Base-by-base conservation (phyloP, 2,888 invertebrate species). In the Oscheius sp. region DNA sequence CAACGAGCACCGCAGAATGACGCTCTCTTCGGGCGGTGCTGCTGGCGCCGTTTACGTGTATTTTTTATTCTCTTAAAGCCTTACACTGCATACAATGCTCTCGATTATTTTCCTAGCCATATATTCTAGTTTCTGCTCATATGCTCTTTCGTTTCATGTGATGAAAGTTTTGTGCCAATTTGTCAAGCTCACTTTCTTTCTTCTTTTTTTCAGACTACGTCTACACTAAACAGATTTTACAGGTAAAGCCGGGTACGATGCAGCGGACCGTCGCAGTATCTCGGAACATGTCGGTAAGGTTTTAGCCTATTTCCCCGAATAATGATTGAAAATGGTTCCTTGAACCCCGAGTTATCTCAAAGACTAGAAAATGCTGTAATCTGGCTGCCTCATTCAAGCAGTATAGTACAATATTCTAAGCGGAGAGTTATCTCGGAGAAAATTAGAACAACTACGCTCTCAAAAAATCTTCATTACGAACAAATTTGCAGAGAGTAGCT, bases 241-340 rank as follows among this genome's bases (percentile, higher is more conserved):
- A 72, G 72, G 72, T 72, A 72, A 72, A 70, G 60, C 72, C 62
- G 72, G 53, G 72, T 76, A 78, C 60, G 53, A 84, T 84, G 83
- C 83, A 84, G 79, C 79, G 83, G 73, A 81, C 83, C 75, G 83
- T 84, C 47, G 78, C 77, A 79, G 81, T 78, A 74, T 76, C 81
- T 63, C 79, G 78, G 57, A 53, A 37, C 11, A 29, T 76, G 21
- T 76, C 76, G 70, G 81, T 82, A 59, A 77, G 79, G 47, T 42
- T 47, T 48, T 21, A 21, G 21, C 21, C 47, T 57, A 11, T 13
- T 58, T 48, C 42, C 32, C 37, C 4, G 29, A 33, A 55, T 3
- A 47, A 13, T 50, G 1, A 7, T 4, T 32, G 29, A 21, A 50
- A 66, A 21, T 2, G 1, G 55, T 21, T 21, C 9, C 2, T 55